phyloP scores from a whole-genome alignment of 2,113 vertebrate species.

The Oceanites oceanicus region DNA sequence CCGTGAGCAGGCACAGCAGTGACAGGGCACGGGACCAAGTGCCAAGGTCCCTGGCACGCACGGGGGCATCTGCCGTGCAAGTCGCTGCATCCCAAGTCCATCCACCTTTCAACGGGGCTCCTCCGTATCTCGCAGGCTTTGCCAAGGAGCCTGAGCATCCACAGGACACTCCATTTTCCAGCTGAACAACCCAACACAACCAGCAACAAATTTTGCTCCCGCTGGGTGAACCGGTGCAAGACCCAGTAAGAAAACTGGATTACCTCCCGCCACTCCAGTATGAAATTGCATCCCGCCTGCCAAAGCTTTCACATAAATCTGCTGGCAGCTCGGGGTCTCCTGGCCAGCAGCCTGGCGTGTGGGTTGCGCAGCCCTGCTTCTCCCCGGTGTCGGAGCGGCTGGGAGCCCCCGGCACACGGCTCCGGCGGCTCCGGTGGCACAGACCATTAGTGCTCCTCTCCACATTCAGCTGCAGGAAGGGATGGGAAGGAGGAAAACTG shows the following conservation, averaged over 20 bases:
- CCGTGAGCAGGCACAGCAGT: neutral
- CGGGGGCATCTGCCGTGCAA: neutral
- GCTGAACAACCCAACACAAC: neutral
- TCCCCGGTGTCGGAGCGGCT: neutral
- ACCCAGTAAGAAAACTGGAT: neutral
- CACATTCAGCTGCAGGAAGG: fast-evolving
- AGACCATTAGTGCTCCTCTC: neutral
- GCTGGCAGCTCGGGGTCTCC: neutral
- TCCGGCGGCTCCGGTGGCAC: neutral
- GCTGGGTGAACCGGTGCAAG: fast-evolving
- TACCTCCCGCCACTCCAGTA: neutral
- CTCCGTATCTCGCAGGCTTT: neutral
- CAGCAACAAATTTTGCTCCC: neutral
- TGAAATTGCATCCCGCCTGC: neutral
- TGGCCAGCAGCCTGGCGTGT: neutral
- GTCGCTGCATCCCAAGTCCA: neutral
- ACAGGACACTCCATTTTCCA: neutral
- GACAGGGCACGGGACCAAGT: neutral
- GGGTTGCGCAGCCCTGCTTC: neutral
- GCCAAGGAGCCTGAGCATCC: neutral
- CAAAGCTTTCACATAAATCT: neutral
- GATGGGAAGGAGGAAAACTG: neutral
- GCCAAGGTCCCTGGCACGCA: neutral
- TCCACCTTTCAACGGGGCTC: neutral
- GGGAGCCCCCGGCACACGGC: neutral